These are phyloP conservation scores for Nemopilema nomurai DNA, from an alignment of 30 jellyfish, hydroid and myxozoan genomes.

Conservation along the genomic window DNA sequence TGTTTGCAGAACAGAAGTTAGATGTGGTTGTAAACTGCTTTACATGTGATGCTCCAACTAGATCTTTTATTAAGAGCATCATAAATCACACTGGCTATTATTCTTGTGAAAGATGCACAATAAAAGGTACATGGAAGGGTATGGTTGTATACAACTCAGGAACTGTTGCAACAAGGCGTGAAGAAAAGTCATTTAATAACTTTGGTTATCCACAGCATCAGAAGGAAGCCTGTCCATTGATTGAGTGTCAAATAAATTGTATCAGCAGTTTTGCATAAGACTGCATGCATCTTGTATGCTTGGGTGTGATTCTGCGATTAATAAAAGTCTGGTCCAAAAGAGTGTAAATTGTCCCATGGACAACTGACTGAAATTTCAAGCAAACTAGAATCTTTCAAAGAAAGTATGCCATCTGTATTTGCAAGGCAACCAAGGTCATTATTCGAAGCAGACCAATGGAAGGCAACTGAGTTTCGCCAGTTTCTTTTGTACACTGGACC, in stretches of 20 bases:
- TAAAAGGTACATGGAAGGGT: constrained; percentile 48
- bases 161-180: background rate
- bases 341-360: constrained; percentile 23
- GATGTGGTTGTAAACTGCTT: constrained; percentile 10
- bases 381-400: constrained; percentile 18
- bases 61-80: constrained; percentile 50
- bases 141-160: constrained; percentile 21
- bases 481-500: constrained; percentile 62
- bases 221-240: constrained; percentile 4
- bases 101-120: constrained; percentile 60
- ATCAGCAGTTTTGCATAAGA: constrained; percentile 21
- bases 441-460: constrained; percentile 57
- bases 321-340: constrained; percentile 16
- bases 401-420: constrained; percentile 47
- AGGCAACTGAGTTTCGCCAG: constrained; percentile 76
- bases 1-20: background rate
- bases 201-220: constrained; percentile 42
- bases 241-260: constrained; percentile 17
- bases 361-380: constrained; percentile 46
- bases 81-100: constrained; percentile 56
- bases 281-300: constrained; percentile 31
- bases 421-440: constrained; percentile 68
- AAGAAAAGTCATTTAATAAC: background rate
- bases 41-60: constrained; percentile 74
- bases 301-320: constrained; percentile 48